Base-by-base conservation (phyloP, 1,140 invertebrate species). In the Rhagoletis pomonella region DNA sequence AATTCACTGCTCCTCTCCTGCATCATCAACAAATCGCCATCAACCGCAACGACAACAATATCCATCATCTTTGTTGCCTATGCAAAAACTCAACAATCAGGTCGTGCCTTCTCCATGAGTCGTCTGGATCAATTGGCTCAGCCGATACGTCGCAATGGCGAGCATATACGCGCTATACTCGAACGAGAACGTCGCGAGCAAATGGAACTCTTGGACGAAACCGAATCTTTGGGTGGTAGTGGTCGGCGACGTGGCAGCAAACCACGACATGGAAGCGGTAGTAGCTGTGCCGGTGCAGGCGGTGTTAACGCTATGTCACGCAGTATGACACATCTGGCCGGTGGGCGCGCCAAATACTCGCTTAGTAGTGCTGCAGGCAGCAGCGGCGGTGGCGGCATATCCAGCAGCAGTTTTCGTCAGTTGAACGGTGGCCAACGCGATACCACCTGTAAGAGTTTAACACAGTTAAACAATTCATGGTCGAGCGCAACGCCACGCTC, bases 91-190 rank as follows among this genome's bases (percentile, higher is more conserved):
- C 86, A 88, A 90, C 90, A 91, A 90, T 87, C 89, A 92, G 92
- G 92, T 90, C 97, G 97, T 95, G 97, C 97, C 90, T 97, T 96
- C 94, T 98, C 97, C 91, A 97, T 98, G 97, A 97, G 97, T 90
- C 96, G 97, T 90, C 95, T 98, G 94, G 97, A 98, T 95, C 95
- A 96, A 91, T 94, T 97, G 93, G 94, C 96, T 90, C 96, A 96
- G 93, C 96, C 97, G 87, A 94, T 96, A 88, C 94, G 94, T 90
- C 94, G 94, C 89, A 93, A 94, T 90, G 92, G 93, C 88, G 94
- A 93, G 88, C 92, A 93, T 87, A 90, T 93, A 77, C 90, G 90
- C 90, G 89, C 92, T 77, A 90, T 91, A 84, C 88, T 91, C 90
- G 90, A 92, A 89, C 89, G 89, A 87, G 90, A 90, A 88, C 89